Conservation (phyloP, 2,888 invertebrate species). For the Melikaiella ostensackeni region DNA sequence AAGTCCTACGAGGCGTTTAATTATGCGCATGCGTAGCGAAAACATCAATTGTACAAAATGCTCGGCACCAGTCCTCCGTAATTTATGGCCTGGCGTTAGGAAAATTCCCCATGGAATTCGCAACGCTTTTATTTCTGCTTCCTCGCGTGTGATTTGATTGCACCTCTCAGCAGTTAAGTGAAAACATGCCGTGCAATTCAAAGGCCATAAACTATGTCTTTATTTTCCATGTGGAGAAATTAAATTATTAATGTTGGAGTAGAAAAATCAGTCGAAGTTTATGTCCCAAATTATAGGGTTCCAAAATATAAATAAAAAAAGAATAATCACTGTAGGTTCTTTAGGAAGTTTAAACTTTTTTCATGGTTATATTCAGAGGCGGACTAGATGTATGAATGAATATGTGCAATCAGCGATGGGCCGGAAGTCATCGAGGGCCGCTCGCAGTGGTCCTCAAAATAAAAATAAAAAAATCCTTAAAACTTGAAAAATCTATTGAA, state of each 20-base stretch:
- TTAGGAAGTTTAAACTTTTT: too few species aligned
- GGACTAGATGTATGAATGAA: too few species aligned
- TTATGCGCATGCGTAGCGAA: slow-evolving; percentile 40
- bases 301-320: too few species aligned
- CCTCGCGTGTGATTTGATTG: slow-evolving; percentile 15
- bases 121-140: slow-evolving; percentile 4
- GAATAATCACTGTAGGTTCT: too few species aligned
- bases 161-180: background rate
- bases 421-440: too few species aligned
- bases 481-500: too few species aligned
- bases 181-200: background rate
- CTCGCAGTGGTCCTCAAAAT: too few species aligned
- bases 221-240: background rate
- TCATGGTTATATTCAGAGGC: too few species aligned
- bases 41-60: slow-evolving; percentile 42
- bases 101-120: background rate
- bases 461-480: too few species aligned
- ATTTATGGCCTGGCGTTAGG: slow-evolving; percentile 6
- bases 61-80: background rate
- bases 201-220: background rate
- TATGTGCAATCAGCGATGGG: too few species aligned
- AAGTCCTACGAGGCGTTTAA: slow-evolving; percentile 37
- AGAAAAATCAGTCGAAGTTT: background rate
- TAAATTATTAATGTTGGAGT: background rate
- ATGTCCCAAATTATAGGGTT: too few species aligned